Base-by-base conservation (phyloP, 2,797 vertebrate species). In the Prionace glauca region DNA sequence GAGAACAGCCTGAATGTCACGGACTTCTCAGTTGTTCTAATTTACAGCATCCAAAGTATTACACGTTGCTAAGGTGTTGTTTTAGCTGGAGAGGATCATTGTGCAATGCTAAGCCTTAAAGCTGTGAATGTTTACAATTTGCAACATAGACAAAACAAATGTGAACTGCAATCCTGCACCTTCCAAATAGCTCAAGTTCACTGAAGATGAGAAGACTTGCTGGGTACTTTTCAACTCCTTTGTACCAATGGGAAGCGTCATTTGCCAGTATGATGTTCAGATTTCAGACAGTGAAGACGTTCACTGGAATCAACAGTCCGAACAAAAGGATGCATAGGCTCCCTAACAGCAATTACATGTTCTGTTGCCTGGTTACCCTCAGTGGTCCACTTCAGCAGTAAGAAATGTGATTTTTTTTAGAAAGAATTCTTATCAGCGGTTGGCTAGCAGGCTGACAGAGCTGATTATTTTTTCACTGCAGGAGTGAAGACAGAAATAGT, bases 311-410 rank as follows among this genome's bases (percentile, higher is more conserved):
- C 50, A 88, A 88, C 79, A 41, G 36, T 45, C 79, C 45, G 36
- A 84, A 84, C 86, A 88, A 88, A 88, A 88, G 45, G 45, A 60
- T 56, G 45, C 10, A 26, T 29, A 88, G 86, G 50, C 3, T 88
- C 86, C 3, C 0, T 88, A 50, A 88, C 24, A 60, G 50, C 86
- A 88, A 88, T 84, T 84, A 84, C 79, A 84, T 84, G 36, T 84
- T 41, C 79, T 12, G 86, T 88, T 88, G 86, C 86, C 50, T 84
- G 79, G 79, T 84, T 41, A 84, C 79, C 79, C 79, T 84, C 36
- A 84, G 36, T 45, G 45, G 79, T 84, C 79, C 18, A 7, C 41
- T 84, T 84, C 79, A 84, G 36, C 79, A 41, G 36, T 41, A 45
- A 36, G 79, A 84, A 41, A 84, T 22, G 3, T 0, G 36, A 84